Evolutionary conservation across 2,797 vertebrate genomes (phyloP), one percentile per base, ranked within the genome.

Genomic region (Gymnothorax javanicus): DNA sequence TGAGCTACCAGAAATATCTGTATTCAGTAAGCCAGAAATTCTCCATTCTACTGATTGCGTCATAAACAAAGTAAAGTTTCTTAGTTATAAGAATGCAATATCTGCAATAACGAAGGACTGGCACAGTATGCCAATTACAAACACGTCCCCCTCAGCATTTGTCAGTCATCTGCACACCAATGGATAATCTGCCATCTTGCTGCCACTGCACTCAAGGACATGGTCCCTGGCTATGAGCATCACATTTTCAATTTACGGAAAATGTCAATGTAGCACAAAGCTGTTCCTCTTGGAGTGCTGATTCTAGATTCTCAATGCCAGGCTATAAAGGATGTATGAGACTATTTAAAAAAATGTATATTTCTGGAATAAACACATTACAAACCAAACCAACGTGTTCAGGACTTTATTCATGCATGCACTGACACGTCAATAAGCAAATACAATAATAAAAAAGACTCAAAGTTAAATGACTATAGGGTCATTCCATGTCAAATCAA

Each of bases 301-400:
- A 56, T 9, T 23, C 77, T 23, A 81, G 8, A 81, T 7, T n/a
- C 56, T 12, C 77, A 81, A 23, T 54, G 23, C 50, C 23, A 81
- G 54, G 77, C 15, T 13, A 81, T 12, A 2, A 20, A 23, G 23
- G 50, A 81, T 20, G 17, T 81, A 50, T 7, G 27, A 56, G n/a
- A 56, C 3, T 15, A 6, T 81, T 20, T 7, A 33, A 20, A 17
- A 2, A 81, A 23, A 56, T 12, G 8, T n/a, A 56, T 4, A 81
- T 81, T 13, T n/a, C 77, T 81, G 56, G 52, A 81, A 81, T 54
- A 81, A 81, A 81, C 54, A 81, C 50, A 81, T 54, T 56, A 81
- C 52, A 81, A 56, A n/a, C 52, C 50, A 81, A 81, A 81, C 50
- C 50, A 81, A 81, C 52, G 56, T 17, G 56, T 56, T 56, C 50